Base-by-base conservation (phyloP, 1,140 invertebrate genomes). In the Melipona quadrifasciata region DNA sequence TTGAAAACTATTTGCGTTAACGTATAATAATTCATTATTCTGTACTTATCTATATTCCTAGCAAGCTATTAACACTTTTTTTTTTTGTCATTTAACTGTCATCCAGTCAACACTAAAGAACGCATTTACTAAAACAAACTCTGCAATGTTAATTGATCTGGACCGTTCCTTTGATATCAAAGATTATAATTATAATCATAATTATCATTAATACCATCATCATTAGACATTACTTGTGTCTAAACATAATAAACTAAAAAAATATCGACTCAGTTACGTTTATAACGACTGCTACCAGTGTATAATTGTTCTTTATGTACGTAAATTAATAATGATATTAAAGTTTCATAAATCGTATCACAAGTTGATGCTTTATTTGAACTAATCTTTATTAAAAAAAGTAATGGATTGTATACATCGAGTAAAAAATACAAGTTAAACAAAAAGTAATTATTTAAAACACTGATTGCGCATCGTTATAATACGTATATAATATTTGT, bases 91-190 rank as follows among this genome's bases (percentile, higher is more conserved):
- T 87, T 89, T 90, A 74, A 80, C 85, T 89, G 86, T 92, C 89
- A 90, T 91, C 90, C 83, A 91, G 87, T 93, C 92, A 93, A 92
- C 91, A 90, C 91, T 92, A 90, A 91, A 92, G 91, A 92, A 86
- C 90, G 81, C 90, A 92, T 92, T 93, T 92, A 93, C 91, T 92
- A 93, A 80, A 90, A 92, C 86, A 57, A 92, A 90, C 67, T 88
- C 86, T 91, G 58, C 76, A 78, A 86, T 90, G 91, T 93, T 92
- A 93, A 93, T 92, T 82, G 91, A 93, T 92, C 90, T 86, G 89
- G 88, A 90, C 88, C 39, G 39, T 47, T 39, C 39, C 39, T 39
- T 47, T 47, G 8, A 47, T 88, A 87, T 61, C 75, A 67, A 24
- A 68, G 21, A 81, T 39, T 76, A 27, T 39, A 64, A 76, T 17